Conservation (phyloP, 92 coral and sea anemone species). For the Muricea muricata region DNA sequence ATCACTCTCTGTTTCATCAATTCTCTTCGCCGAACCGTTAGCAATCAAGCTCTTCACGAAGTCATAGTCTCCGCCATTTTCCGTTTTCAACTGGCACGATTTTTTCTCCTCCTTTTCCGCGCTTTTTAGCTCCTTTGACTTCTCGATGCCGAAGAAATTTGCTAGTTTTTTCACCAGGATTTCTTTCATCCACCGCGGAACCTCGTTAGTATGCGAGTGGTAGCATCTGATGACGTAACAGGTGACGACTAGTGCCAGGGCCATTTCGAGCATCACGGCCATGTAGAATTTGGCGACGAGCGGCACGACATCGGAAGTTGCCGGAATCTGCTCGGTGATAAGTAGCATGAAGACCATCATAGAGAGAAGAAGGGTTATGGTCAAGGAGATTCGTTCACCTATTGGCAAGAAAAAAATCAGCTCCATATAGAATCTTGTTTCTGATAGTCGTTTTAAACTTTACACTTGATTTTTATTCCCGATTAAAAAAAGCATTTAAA, state of each 20-base stretch:
- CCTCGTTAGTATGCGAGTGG: slow-evolving; percentile 91
- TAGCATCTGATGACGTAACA: slow-evolving; percentile 87
- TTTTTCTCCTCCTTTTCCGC: slow-evolving; percentile 3
- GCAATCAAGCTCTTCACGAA: background rate
- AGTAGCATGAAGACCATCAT: slow-evolving; percentile 98
- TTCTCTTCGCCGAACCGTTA: background rate
- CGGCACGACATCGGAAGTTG: slow-evolving; percentile 91
- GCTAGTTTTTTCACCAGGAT: slow-evolving; percentile 83
- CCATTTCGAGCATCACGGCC: slow-evolving; percentile 98
- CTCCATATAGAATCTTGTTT: background rate
- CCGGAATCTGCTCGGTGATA: slow-evolving; percentile 94
- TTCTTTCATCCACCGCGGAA: slow-evolving; percentile 88
- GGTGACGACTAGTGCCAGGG: slow-evolving; percentile 86
- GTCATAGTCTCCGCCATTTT: background rate
- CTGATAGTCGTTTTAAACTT: no score
- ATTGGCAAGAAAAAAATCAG: background rate
- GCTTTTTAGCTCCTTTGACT: background rate
- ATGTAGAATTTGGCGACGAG: slow-evolving; percentile 96
- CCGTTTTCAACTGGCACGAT: background rate
- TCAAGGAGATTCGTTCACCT: slow-evolving; percentile 94
- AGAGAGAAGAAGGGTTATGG: slow-evolving; percentile 89
- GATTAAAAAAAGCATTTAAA: no score
- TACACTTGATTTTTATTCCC: no score
- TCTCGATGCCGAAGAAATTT: slow-evolving; percentile 19
- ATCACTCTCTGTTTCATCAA: background rate